A percentile compares a stretch with the other conserved stretches of the same genome.
These are phyloP conservation scores for Uloborus plumipes DNA, from an alignment of 2,888 invertebrate species.

Conservation along the genomic window DNA sequence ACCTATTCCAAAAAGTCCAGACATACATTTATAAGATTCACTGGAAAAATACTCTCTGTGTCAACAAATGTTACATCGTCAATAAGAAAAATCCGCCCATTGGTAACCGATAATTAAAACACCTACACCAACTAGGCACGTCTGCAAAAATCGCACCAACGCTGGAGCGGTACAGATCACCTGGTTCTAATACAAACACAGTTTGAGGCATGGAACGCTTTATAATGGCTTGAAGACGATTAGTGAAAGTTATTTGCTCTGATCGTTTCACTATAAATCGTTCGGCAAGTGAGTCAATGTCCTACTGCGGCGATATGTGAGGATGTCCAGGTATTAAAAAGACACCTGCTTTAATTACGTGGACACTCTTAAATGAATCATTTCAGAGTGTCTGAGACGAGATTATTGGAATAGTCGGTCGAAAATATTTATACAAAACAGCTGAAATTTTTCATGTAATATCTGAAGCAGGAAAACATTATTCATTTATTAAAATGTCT, in stretches of 20 bases:
- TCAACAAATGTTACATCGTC: neutral
- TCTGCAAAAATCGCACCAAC: slow-evolving; percentile 1
- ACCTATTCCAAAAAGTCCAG: neutral
- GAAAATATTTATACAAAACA: too few relatives aligned
- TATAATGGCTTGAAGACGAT: slow-evolving; percentile 4
- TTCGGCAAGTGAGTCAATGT: slow-evolving; percentile 5
- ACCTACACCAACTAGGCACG: neutral
- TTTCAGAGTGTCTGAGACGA: too few relatives aligned
- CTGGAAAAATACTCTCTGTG: neutral
- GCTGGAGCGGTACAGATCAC: neutral
- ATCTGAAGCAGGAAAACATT: too few relatives aligned
- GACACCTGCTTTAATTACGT: neutral
- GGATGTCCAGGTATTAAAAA: neutral
- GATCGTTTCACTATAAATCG: slow-evolving; percentile 5
- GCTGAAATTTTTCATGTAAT: too few relatives aligned
- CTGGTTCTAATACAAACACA: neutral
- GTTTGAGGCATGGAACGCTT: neutral
- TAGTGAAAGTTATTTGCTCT: neutral
- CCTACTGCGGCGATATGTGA: neutral
- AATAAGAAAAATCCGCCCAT: neutral
- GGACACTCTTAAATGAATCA: too few relatives aligned
- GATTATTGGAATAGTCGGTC: too few relatives aligned
- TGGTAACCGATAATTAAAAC: slow-evolving; percentile 4
- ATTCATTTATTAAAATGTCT: too few relatives aligned
- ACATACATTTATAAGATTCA: slow-evolving; percentile 1